These are phyloP conservation scores for Pachyramphus minor DNA, from an alignment of 2,113 vertebrate genomes.

Conservation along the genomic window DNA sequence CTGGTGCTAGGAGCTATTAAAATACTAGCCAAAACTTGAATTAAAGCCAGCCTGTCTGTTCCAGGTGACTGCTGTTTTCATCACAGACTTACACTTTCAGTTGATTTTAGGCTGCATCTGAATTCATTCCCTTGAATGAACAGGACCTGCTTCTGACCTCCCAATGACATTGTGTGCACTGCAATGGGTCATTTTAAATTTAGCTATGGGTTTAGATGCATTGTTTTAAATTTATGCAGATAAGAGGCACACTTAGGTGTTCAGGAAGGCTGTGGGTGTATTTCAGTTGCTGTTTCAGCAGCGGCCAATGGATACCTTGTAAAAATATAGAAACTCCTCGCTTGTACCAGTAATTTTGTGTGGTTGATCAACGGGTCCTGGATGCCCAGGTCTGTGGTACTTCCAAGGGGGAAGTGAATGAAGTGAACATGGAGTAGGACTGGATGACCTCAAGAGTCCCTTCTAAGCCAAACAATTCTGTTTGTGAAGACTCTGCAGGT, in stretches of 20 bases:
- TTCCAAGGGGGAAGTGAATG: background rate
- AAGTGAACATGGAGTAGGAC: accelerated
- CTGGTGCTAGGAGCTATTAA: background rate
- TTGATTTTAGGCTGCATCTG: background rate
- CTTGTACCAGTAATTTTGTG: background rate
- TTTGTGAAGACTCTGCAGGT: background rate
- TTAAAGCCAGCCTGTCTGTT: background rate
- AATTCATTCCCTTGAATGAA: background rate
- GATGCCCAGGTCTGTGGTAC: background rate
- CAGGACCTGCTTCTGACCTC: background rate
- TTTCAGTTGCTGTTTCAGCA: background rate
- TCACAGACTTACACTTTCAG: background rate
- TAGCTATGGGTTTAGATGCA: background rate
- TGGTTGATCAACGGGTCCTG: background rate
- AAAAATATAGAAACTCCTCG: background rate
- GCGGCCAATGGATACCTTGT: background rate
- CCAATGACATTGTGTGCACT: background rate
- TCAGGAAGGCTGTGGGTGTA: background rate
- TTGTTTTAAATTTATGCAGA: background rate
- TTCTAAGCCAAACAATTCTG: background rate
- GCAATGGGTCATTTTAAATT: background rate
- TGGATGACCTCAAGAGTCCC: background rate
- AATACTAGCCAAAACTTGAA: background rate
- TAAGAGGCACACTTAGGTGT: accelerated
- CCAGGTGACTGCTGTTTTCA: background rate